A percentile compares a stretch with the other conserved stretches of the same genome.
Conservation (phyloP, 1,140 invertebrate genomes). For the Heterodera carotae region DNA sequence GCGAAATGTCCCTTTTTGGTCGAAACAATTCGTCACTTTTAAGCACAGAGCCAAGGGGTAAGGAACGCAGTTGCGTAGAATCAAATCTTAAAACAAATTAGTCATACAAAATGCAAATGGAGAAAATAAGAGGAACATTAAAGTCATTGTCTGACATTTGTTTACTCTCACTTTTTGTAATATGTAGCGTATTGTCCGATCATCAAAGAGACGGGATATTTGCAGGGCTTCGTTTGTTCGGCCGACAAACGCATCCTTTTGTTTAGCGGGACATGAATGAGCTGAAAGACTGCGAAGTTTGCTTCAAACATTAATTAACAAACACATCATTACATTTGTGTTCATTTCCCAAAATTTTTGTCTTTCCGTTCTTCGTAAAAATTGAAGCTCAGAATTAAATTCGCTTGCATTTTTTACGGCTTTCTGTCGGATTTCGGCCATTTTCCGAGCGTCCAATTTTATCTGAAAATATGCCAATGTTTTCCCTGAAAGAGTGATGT, state of each 20-base stretch:
- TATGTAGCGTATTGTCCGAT: constrained; percentile 39
- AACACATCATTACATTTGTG: constrained; percentile 22
- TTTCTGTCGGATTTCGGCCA: constrained; percentile 41
- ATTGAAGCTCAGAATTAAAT: constrained; percentile 39
- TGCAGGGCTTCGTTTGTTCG: constrained; percentile 37
- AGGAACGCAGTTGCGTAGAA: constrained; percentile 27
- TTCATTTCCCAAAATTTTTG: constrained; percentile 35
- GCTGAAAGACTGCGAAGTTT: not conserved
- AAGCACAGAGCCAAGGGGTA: constrained; percentile 49
- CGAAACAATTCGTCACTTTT: constrained; percentile 46
- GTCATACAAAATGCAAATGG: too few species aligned
- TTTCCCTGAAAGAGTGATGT: not conserved
- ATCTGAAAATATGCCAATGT: constrained; percentile 25
- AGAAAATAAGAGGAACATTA: too few species aligned
- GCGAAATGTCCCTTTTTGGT: constrained; percentile 44
- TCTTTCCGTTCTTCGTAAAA: constrained; percentile 23
- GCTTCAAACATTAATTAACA: not conserved
- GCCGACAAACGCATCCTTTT: constrained; percentile 34
- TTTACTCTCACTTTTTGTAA: constrained; percentile 42
- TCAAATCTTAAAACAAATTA: constrained; percentile 37
- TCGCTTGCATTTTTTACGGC: constrained; percentile 38
- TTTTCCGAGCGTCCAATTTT: constrained; percentile 41
- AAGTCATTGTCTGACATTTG: too few species aligned
- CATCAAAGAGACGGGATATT: constrained; percentile 51
- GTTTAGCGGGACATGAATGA: constrained; percentile 41